A percentile compares a stretch with the other conserved stretches of the same genome.
phyloP scores from a whole-genome alignment of 2,888 invertebrate genomes.

The Tuberolachnus salignus region DNA sequence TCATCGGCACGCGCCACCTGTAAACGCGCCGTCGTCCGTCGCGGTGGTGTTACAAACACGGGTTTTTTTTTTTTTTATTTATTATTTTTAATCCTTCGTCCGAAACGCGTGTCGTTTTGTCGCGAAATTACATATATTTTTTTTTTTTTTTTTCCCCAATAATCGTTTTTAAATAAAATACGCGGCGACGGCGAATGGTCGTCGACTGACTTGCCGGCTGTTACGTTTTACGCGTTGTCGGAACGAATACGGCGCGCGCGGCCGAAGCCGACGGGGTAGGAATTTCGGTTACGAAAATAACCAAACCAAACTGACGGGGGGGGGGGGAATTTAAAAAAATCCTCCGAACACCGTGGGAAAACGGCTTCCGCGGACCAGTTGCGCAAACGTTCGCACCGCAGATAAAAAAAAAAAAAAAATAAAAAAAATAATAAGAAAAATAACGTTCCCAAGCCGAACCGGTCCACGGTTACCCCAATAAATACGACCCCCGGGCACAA shows the following conservation, averaged over 20 bases:
- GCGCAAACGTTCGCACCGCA: not conserved
- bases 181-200: not conserved
- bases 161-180: not conserved
- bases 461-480: slow-evolving; percentile 15
- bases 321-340: not conserved
- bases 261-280: not conserved
- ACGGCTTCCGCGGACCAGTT: slow-evolving; percentile 16
- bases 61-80: not conserved
- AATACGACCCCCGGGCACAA: not conserved
- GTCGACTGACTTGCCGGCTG: slow-evolving; percentile 19
- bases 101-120: not conserved
- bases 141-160: no score
- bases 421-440: no score
- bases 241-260: no score
- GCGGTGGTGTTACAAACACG: no score
- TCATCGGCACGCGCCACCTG: slow-evolving; percentile 48
- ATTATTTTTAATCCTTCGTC: not conserved
- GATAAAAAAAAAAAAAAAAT: slow-evolving; percentile 1
- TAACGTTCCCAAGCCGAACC: slow-evolving; percentile 41
- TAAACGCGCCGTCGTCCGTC: slow-evolving; percentile 19
- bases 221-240: no score
- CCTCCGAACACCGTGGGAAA: slow-evolving; percentile 18
- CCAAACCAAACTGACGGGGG: no score
- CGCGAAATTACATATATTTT: not conserved
- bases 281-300: slow-evolving; percentile 15